These are phyloP conservation scores for Hyposmocoma kahamanoa DNA, from an alignment of 1,140 invertebrate genomes.

Conservation along the genomic window DNA sequence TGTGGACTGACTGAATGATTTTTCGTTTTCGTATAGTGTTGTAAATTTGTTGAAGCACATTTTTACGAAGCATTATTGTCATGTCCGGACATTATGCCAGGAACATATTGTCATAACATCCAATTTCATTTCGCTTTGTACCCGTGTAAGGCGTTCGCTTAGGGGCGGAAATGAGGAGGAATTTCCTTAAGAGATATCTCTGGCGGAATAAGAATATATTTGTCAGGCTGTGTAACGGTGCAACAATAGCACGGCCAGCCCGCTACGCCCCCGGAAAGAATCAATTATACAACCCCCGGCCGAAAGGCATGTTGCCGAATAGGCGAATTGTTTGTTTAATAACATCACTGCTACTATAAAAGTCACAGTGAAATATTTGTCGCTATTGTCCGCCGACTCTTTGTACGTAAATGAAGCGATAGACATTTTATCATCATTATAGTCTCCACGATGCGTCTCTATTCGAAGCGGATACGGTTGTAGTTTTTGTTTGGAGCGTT, in stretches of 20 bases:
- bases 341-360: slow-evolving; percentile 60
- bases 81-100: slow-evolving; percentile 24
- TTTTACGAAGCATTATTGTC: slow-evolving; percentile 22
- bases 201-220: slow-evolving; percentile 61
- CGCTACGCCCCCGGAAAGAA: slow-evolving; percentile 67
- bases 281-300: slow-evolving; percentile 64
- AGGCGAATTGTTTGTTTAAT: slow-evolving; percentile 72
- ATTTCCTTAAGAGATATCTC: slow-evolving; percentile 54
- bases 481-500: slow-evolving; percentile 45
- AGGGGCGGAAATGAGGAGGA: slow-evolving; percentile 63
- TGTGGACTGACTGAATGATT: too few relatives aligned
- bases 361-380: slow-evolving; percentile 57
- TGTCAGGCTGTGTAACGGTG: slow-evolving; percentile 37
- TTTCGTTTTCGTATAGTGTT: too few relatives aligned
- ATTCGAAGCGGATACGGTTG: slow-evolving; percentile 45
- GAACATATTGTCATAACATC: slow-evolving; percentile 64
- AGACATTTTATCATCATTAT: slow-evolving; percentile 32
- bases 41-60: too few relatives aligned
- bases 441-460: slow-evolving; percentile 33
- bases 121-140: slow-evolving; percentile 63
- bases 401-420: slow-evolving; percentile 38
- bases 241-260: slow-evolving; percentile 44
- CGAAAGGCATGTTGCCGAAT: slow-evolving; percentile 53
- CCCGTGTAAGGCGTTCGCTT: slow-evolving; percentile 53
- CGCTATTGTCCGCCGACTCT: slow-evolving; percentile 41